These are phyloP conservation scores for Meloidogyne floridensis DNA, from an alignment of 1,140 invertebrate genomes.

Conservation along the genomic window DNA sequence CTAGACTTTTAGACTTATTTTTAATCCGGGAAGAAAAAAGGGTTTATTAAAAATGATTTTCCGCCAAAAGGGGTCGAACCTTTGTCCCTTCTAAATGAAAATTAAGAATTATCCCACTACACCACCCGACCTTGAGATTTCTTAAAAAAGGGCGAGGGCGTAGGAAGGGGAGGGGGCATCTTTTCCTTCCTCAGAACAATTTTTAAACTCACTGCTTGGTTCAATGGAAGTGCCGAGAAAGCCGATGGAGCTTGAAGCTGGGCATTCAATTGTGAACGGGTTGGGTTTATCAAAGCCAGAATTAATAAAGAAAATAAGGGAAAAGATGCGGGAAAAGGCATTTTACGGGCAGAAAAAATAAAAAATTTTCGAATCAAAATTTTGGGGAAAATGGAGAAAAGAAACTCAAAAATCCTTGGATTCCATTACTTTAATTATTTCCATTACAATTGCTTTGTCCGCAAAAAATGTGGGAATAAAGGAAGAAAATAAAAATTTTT, in stretches of 20 bases:
- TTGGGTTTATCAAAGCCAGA: not conserved
- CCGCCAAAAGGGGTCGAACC: too few species aligned
- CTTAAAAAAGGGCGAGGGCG: too few species aligned
- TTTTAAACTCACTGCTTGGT: conserved; percentile 25
- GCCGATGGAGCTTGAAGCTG: not conserved
- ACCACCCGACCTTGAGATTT: not conserved
- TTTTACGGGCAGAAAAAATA: not conserved
- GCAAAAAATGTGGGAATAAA: not conserved
- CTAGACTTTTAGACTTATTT: too few species aligned
- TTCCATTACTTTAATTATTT: not conserved
- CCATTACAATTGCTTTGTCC: not conserved
- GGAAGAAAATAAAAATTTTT: not conserved
- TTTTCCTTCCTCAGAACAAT: too few species aligned
- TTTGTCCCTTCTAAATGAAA: too few species aligned
- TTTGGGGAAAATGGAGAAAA: too few species aligned
- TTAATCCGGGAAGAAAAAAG: too few species aligned
- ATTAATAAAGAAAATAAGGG: not conserved
- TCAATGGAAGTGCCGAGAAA: conserved; percentile 4
- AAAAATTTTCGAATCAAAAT: not conserved
- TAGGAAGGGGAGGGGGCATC: too few species aligned
- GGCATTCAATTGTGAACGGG: conserved; percentile 4
- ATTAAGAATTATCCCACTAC: too few species aligned
- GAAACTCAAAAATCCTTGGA: too few species aligned
- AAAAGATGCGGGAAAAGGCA: not conserved
- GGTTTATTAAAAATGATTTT: too few species aligned